Conservation (phyloP, 2,113 vertebrate genomes). For the Actenoides lindsayi region DNA sequence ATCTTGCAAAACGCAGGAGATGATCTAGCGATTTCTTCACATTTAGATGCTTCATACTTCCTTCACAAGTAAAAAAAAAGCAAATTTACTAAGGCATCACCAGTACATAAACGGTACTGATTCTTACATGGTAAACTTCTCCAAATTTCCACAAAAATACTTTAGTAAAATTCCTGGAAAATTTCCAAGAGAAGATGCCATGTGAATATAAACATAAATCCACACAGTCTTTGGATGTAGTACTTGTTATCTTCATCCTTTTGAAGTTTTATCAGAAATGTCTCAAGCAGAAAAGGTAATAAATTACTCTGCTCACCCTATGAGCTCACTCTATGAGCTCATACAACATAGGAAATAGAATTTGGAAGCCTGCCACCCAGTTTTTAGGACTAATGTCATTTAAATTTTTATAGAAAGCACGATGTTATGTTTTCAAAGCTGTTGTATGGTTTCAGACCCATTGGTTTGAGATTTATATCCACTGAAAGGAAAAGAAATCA, state of each 20-base stretch:
- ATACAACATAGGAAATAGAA: not conserved
- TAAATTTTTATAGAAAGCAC: not conserved
- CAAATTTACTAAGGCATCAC: not conserved
- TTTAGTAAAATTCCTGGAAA: not conserved
- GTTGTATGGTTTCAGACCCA: not conserved
- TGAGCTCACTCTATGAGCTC: not conserved
- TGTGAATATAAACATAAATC: not conserved
- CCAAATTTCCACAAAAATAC: not conserved
- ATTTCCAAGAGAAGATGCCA: not conserved
- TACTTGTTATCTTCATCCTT: not conserved
- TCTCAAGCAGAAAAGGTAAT: not conserved
- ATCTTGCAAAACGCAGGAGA: not conserved
- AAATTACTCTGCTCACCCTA: not conserved
- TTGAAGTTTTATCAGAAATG: conserved; percentile 31
- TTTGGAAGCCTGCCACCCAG: not conserved
- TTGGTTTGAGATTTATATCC: not conserved
- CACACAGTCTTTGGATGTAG: not conserved
- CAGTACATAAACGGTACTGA: not conserved
- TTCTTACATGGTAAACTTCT: not conserved
- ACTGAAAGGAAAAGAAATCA: not conserved
- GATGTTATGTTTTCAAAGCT: not conserved
- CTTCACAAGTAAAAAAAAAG: not conserved
- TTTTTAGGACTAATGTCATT: not conserved
- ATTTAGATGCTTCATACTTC: not conserved
- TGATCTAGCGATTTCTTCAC: not conserved